These are phyloP conservation scores for Fringilla coelebs DNA, from an alignment of 2,797 vertebrate genomes.

Conservation along the genomic window DNA sequence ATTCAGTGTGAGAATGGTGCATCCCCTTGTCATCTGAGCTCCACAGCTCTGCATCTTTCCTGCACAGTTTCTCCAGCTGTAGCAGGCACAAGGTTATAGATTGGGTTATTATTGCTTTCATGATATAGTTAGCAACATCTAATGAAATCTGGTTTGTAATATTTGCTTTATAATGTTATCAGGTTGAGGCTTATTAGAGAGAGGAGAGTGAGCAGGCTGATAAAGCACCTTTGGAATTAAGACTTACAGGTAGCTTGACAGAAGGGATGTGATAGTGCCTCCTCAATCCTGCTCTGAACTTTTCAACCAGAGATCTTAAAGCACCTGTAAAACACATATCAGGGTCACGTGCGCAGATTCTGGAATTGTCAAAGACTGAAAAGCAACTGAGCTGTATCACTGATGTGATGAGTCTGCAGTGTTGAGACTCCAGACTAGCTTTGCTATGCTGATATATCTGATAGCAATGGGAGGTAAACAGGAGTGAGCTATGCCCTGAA, in stretches of 20 bases:
- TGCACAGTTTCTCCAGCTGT: neutral
- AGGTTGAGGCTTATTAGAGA: conserved; percentile 29
- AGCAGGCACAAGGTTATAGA: neutral
- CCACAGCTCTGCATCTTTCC: neutral
- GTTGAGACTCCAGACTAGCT: neutral
- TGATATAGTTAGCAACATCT: neutral
- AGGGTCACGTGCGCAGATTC: neutral
- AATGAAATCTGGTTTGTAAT: conserved; percentile 10
- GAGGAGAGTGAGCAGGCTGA: conserved; percentile 20
- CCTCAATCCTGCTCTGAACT: neutral
- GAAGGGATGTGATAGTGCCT: neutral
- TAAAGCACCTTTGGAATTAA: conserved; percentile 21
- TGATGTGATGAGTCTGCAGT: neutral
- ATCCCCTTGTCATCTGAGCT: neutral
- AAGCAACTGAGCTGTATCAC: neutral
- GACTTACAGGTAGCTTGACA: neutral
- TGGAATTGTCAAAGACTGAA: neutral
- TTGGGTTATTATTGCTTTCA: neutral
- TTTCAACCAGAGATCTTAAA: neutral
- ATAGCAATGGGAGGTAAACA: neutral
- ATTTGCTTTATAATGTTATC: conserved; percentile 44
- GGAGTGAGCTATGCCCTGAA: neutral
- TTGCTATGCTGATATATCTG: neutral
- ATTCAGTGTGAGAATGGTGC: neutral
- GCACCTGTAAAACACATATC: neutral